These are phyloP conservation scores for Rhabdomys pumilio DNA, from an alignment of 2,797 vertebrate species.

Conservation along the genomic window DNA sequence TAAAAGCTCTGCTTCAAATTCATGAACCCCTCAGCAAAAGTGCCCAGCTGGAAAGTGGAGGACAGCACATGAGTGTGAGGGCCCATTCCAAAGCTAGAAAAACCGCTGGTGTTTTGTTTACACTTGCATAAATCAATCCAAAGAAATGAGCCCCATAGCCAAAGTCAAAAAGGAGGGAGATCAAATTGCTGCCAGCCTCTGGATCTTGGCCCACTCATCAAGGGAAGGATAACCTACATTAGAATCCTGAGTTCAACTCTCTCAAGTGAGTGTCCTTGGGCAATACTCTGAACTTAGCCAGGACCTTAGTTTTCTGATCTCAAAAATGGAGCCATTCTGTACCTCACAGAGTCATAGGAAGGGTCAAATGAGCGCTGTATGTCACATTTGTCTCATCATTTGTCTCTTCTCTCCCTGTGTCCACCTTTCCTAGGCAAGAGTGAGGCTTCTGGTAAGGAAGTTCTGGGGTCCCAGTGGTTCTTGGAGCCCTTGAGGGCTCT, in stretches of 20 bases:
- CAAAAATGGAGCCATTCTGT: conserved; percentile 42
- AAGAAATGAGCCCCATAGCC: conserved; percentile 65
- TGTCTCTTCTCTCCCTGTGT: conserved; percentile 17
- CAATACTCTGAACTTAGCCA: conserved; percentile 61
- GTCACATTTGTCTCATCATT: not conserved
- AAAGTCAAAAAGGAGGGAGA: conserved; percentile 69
- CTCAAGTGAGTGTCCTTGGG: conserved; percentile 30
- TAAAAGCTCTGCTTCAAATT: conserved; percentile 61
- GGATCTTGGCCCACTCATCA: not conserved
- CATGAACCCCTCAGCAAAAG: conserved; percentile 32
- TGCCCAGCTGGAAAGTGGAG: conserved; percentile 68
- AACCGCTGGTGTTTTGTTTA: conserved; percentile 72
- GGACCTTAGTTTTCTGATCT: conserved; percentile 51
- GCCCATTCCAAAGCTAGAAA: conserved; percentile 72
- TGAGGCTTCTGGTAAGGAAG: not conserved
- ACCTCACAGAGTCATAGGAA: conserved; percentile 26
- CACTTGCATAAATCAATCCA: conserved; percentile 76
- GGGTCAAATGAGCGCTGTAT: conserved; percentile 29
- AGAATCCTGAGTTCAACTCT: conserved; percentile 45
- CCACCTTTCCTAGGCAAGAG: conserved; percentile 61
- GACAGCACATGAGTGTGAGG: conserved; percentile 62
- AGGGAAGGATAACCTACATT: not conserved
- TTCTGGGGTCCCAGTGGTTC: not conserved
- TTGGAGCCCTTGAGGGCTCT: conserved; percentile 29
- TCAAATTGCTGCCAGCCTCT: conserved; percentile 63